Conservation (phyloP, 2,797 vertebrate species). For the Rachycentron canadum region DNA sequence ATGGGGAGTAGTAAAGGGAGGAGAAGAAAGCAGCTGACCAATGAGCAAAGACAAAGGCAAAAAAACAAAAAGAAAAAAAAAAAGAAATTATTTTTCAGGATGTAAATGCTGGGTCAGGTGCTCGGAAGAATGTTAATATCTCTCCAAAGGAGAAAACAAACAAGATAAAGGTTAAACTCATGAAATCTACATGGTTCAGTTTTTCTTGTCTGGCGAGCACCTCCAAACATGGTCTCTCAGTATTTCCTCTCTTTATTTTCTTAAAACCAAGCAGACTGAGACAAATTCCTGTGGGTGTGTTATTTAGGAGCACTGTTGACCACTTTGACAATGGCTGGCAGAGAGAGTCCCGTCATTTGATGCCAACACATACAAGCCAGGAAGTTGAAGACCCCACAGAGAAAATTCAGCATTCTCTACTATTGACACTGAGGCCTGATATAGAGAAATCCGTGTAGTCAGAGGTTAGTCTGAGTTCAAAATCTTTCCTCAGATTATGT, state of each 20-base stretch:
- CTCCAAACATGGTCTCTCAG: slow-evolving; percentile 38
- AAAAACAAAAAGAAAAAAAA: neutral
- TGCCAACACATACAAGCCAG: slow-evolving; percentile 67
- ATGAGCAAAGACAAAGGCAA: neutral
- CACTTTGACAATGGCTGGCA: slow-evolving; percentile 65
- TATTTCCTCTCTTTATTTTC: slow-evolving; percentile 68
- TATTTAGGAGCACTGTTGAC: slow-evolving; percentile 65
- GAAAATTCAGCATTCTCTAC: slow-evolving; percentile 26
- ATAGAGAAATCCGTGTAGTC: slow-evolving; percentile 7
- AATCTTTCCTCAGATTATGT: slow-evolving; percentile 16
- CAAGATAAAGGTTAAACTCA: slow-evolving; percentile 37
- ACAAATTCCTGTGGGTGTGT: slow-evolving; percentile 66
- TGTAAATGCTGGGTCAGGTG: slow-evolving; percentile 4
- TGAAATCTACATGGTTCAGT: slow-evolving; percentile 6
- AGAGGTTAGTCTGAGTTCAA: neutral
- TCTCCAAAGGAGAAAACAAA: slow-evolving; percentile 32
- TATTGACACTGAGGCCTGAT: slow-evolving; percentile 23
- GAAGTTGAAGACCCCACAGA: slow-evolving; percentile 55
- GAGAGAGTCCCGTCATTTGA: slow-evolving; percentile 17
- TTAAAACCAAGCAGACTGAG: slow-evolving; percentile 58
- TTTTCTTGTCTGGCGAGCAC: slow-evolving; percentile 20
- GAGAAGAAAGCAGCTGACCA: slow-evolving; percentile 6
- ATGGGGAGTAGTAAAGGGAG: slow-evolving; percentile 27
- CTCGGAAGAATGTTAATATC: neutral
- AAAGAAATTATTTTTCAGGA: neutral